A percentile compares a stretch with the other conserved stretches of the same genome.
Conservation (phyloP, 2,888 invertebrate genomes). For the Zygogramma bicolorata region DNA sequence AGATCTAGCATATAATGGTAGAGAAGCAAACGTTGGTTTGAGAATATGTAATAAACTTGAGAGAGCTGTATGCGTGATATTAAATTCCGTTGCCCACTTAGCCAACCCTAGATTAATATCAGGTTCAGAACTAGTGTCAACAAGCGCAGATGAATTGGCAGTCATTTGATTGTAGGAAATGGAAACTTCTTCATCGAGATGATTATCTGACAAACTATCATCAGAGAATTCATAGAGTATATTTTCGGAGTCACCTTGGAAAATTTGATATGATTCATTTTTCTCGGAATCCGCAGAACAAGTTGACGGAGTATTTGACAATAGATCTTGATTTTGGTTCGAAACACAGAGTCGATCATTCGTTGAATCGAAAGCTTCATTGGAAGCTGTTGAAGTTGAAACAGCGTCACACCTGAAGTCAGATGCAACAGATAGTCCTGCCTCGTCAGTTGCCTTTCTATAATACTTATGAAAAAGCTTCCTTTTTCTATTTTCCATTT, state of each 20-base stretch:
- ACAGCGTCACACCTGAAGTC: background rate
- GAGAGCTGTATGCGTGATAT: background rate
- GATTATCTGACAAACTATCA: background rate
- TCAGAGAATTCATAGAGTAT: too few species aligned
- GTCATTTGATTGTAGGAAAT: background rate
- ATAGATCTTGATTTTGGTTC: background rate
- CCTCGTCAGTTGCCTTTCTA: background rate
- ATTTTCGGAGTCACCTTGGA: background rate
- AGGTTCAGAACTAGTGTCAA: background rate
- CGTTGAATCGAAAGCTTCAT: background rate
- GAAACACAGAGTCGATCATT: background rate
- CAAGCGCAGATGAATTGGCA: background rate
- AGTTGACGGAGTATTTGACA: background rate
- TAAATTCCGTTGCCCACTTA: background rate
- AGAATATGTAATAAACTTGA: conserved; percentile 1
- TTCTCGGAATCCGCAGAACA: too few species aligned
- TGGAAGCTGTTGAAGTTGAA: background rate
- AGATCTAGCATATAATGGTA: background rate
- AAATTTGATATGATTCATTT: background rate
- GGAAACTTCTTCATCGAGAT: background rate
- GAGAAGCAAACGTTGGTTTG: background rate
- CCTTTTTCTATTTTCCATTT: background rate
- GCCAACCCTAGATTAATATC: background rate
- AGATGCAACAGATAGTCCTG: background rate
- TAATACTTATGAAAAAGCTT: background rate